Base-by-base conservation (phyloP, 2,888 invertebrate species). In the Hydrotaea cyrtoneurina region DNA sequence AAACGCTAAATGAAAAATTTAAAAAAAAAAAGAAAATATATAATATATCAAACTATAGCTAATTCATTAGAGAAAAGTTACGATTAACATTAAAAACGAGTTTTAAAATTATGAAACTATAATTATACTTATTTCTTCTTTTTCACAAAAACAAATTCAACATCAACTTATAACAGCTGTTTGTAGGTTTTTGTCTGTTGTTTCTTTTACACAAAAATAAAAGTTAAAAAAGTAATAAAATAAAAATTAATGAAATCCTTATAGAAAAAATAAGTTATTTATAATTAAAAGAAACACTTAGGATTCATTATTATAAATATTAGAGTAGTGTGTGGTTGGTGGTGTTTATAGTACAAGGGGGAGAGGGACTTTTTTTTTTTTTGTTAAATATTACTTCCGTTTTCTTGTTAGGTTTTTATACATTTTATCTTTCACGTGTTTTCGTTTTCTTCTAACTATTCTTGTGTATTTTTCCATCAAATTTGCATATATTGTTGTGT, bases 151-250 rank as follows among this genome's bases (percentile, higher is more conserved):
- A 50, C 43, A 69, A 39, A 64, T 75, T 80, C 75, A 66, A 72
- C 75, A 83, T 86, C 84, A 74, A 78, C 59, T 80, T 80, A 81
- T 46, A 80, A 76, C 55, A 72, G 82, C 72, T 85, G 82, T 80
- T 85, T 80, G 73, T 69, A 15, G 36, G 53, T 77, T 80, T 31
- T 31, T 7, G 2, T 31, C 7, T 31, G 31, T 31, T 74, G 64
- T 72, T 82, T 73, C 57, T n/a, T 74, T 76, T 66, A 69, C 72
- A 46, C n/a, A 83, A 66, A 55, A 73, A 64, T 75, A 59, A 53
- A 76, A 39, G 2, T 77, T 77, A 79, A 78, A 78, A 75, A 31
- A 4, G 31, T 31, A 31, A 31, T 31, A 31, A 86, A 72, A 80
- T 62, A 74, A 55, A 86, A 76, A 80, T 57, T 31, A 39, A 39